Evolutionary conservation across 2,113 vertebrate species (phyloP), one percentile per base, ranked within the genome.

Genomic region (Paramisgurnus dabryanus): DNA sequence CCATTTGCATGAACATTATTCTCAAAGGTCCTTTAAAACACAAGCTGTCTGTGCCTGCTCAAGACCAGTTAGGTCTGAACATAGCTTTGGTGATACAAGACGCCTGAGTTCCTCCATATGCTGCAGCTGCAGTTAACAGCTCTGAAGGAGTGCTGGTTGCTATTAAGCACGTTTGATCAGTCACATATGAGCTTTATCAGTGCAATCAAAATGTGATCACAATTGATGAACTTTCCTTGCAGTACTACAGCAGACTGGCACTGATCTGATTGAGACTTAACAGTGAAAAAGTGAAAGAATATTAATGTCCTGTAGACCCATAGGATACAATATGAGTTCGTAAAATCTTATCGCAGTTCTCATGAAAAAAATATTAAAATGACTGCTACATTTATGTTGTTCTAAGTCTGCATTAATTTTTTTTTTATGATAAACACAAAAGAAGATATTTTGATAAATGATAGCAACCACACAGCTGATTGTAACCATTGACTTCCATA

Each of bases 1-100:
- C 76, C 76, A 79, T 86, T 81, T 86, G 72, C 79, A 81, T 77
- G 79, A 83, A 76, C 67, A 43, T 76, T 84, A 82, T 82, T 86
- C 85, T 80, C 82, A 2, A 64, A 79, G 67, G 85, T 55, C 66
- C 79, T 76, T 66, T 81, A 79, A 83, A 74, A 76, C 47, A 57
- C 78, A 71, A 75, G 81, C 78, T 83, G 64, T 73, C 74, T 57
- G 65, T 11, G 65, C 47, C 45, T 78, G 76, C 78, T 60, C 22
- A 74, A 75, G 71, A 61, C 81, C 71, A 71, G 68, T 67, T 41
- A 75, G 66, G 64, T 57, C 27, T 80, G 39, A 71, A 57, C 55
- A 45, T 34, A 57, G 76, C 79, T 79, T 49, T 65, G 66, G 75
- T 73, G 79, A 79, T 82, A 76, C 71, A 76, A 66, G 11, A 34